These are phyloP conservation scores for Romanomermis culicivorax DNA, from an alignment of 2,888 invertebrate species.

Conservation along the genomic window DNA sequence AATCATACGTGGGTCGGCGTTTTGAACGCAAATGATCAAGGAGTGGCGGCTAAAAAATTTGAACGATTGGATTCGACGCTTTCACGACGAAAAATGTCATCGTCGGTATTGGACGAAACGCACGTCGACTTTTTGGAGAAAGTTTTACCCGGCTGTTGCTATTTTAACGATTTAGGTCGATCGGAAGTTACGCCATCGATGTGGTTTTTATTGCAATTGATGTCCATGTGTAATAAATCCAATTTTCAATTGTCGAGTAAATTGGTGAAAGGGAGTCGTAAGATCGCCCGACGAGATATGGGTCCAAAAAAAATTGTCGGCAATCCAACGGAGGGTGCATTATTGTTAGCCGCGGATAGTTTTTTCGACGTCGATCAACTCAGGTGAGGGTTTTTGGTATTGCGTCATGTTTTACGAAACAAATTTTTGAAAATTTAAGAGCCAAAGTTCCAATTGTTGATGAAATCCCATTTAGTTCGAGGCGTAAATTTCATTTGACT, in stretches of 20 bases:
- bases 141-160: neutral
- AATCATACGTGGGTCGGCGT: neutral
- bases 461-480: neutral
- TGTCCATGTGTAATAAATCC: conserved; percentile 2
- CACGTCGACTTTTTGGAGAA: neutral
- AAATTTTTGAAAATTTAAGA: neutral
- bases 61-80: neutral
- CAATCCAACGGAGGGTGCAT: conserved; percentile 1
- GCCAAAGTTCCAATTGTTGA: neutral
- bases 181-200: neutral
- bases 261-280: neutral
- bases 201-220: neutral
- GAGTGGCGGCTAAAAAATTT: neutral
- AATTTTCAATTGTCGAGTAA: neutral
- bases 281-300: neutral
- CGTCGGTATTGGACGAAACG: neutral
- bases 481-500: neutral
- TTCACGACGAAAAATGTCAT: neutral
- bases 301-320: neutral
- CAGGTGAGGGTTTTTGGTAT: no score
- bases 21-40: neutral
- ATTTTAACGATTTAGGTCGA: neutral
- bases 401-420: no score
- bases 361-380: neutral
- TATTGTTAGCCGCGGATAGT: neutral